Conservation (phyloP, 1,140 invertebrate species). For the Euborellia annulipes region DNA sequence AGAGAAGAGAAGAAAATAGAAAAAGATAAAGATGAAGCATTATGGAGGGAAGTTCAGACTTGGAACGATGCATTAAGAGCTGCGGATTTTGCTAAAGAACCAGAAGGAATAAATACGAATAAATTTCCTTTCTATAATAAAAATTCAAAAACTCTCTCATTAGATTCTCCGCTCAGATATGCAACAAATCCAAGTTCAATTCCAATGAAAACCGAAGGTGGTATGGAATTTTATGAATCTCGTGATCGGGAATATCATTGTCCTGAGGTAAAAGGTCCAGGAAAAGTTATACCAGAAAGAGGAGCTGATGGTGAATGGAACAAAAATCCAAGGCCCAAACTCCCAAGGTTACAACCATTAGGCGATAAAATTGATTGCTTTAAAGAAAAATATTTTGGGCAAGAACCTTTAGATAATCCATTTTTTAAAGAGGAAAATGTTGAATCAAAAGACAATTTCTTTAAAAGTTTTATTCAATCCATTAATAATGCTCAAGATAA, state of each 20-base stretch:
- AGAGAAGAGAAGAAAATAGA: not conserved
- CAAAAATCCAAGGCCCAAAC: slow-evolving; percentile 21
- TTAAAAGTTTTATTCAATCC: slow-evolving; percentile 14
- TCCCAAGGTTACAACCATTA: slow-evolving; percentile 33
- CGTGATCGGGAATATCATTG: slow-evolving; percentile 29
- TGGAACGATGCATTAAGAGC: not conserved
- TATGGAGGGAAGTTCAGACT: not conserved
- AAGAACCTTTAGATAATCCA: slow-evolving; percentile 55
- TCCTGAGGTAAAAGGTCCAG: slow-evolving; percentile 25
- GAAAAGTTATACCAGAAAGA: slow-evolving; percentile 24
- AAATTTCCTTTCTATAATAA: slow-evolving; percentile 4
- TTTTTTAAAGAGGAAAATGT: slow-evolving; percentile 42
- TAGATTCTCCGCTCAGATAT: slow-evolving; percentile 39
- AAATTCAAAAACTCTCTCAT: slow-evolving; percentile 21
- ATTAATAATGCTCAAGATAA: slow-evolving; percentile 18
- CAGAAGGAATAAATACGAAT: slow-evolving; percentile 2
- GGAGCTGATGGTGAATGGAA: slow-evolving; percentile 22
- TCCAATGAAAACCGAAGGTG: slow-evolving; percentile 30
- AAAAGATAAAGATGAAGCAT: not conserved
- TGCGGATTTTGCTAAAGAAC: not conserved
- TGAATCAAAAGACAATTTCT: slow-evolving; percentile 15
- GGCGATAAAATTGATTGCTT: slow-evolving; percentile 59
- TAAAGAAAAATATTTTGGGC: slow-evolving; percentile 52
- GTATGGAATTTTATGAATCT: slow-evolving; percentile 43
- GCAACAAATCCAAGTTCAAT: slow-evolving; percentile 34